Conservation (phyloP, 2,113 vertebrate species). For the Platanista minor region DNA sequence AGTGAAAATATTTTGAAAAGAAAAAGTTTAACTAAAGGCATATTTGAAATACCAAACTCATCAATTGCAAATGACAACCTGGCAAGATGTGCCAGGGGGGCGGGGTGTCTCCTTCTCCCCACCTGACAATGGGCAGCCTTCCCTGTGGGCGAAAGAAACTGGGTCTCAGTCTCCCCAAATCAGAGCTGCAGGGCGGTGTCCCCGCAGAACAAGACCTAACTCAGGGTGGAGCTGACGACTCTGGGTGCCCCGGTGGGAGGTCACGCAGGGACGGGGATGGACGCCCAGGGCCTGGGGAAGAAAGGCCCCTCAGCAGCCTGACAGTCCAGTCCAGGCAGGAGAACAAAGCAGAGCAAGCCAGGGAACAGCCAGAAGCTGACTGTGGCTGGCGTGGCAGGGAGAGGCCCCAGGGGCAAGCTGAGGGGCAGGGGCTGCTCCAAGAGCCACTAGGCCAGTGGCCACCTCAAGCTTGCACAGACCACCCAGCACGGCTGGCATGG, state of each 20-base stretch:
- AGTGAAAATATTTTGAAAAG: constrained; percentile 79
- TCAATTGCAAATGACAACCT: background rate
- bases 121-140: background rate
- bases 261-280: too few relatives aligned
- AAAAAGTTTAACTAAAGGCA: constrained; percentile 64
- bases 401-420: background rate
- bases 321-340: background rate
- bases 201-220: background rate
- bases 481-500: background rate
- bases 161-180: background rate
- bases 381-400: background rate
- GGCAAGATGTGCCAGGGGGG: background rate
- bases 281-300: background rate
- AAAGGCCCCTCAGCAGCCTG: background rate
- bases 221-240: fast-evolving
- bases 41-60: constrained; percentile 40
- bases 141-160: background rate
- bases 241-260: background rate
- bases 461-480: background rate
- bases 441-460: background rate
- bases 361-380: background rate
- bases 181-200: background rate
- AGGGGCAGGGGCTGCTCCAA: too few relatives aligned
- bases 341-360: background rate
- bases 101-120: background rate